Base-by-base conservation (phyloP, 2,113 vertebrate species). In the Vulpes ferrilata region DNA sequence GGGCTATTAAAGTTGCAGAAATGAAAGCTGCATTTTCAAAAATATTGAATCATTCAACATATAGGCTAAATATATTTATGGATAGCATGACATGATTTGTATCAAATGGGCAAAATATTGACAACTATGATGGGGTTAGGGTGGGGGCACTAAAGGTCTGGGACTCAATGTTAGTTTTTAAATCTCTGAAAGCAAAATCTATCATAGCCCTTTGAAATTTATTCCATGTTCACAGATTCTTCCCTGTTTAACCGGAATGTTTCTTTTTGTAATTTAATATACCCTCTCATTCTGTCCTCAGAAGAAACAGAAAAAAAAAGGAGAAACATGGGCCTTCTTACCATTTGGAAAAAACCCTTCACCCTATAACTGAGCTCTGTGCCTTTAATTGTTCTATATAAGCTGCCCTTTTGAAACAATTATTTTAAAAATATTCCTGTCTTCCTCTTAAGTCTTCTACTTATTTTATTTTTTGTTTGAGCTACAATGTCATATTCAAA, bases 1-100 rank as follows among this genome's bases (percentile, higher is more conserved):
- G 92, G 81, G 74, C 4, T 73, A 74, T 35, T 35, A 82, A 87
- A 74, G 11, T 94, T 86, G 80, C 81, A 91, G 74, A 91, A 76
- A 38, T 67, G 5, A 51, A 87, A 88, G 16, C 15, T 59, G 8
- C 5, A n/a, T 35, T 82, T 91, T 88, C 53, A 76, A 87, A 91
- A 86, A 32, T 32, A 74, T 82, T 92, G 9, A 20, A 16, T 43
- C 88, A 82, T 38, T 87, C 59, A 60, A 32, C 32, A 85, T 5
- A 13, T 8, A 57, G 73, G 55, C 38, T 10, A 8, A 10, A 82
- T 3, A 2, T 27, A 27, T 35, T 19, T 80, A 38, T 10, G 35
- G 51, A 30, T 5, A 12, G 60, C n/a, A 51, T 5, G 35, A 86
- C 51, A 38, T n/a, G 69, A 60, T 15, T 32, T 53, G 2, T 38